A percentile compares a stretch with the other conserved stretches of the same genome.
These are phyloP conservation scores for Cheilosia urbana DNA, from an alignment of 2,888 invertebrate species.

Conservation along the genomic window DNA sequence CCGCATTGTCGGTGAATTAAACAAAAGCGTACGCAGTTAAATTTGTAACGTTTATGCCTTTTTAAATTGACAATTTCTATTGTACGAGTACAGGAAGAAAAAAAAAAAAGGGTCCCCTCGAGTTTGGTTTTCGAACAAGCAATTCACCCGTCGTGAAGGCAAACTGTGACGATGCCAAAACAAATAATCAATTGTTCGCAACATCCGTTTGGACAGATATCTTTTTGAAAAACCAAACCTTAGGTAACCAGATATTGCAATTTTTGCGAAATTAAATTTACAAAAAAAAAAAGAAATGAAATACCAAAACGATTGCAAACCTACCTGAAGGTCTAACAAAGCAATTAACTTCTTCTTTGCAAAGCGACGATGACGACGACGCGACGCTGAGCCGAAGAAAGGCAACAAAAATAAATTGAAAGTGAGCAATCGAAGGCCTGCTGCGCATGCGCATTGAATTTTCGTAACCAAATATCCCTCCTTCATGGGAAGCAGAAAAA, in stretches of 20 bases:
- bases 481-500: constrained; percentile 8
- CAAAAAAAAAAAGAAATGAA: neutral
- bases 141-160: constrained; percentile 51
- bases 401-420: constrained; percentile 29
- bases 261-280: constrained; percentile 52
- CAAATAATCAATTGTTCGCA: constrained; percentile 62
- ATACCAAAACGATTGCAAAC: constrained; percentile 2
- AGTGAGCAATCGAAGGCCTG: constrained; percentile 67
- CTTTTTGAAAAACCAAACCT: neutral
- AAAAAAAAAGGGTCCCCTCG: neutral
- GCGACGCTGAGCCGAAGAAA: neutral
- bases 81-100: neutral
- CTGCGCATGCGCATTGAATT: constrained; percentile 60
- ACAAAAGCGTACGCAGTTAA: neutral
- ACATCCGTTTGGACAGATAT: constrained; percentile 29
- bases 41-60: constrained; percentile 27
- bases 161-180: constrained; percentile 68
- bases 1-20: neutral
- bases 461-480: constrained; percentile 51
- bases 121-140: neutral
- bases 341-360: constrained; percentile 57
- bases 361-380: constrained; percentile 1
- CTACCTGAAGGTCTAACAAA: constrained; percentile 52
- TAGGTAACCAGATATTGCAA: constrained; percentile 54
- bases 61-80: constrained; percentile 41